phyloP scores from a whole-genome alignment of 2,888 invertebrate species.

The Resseliella maxima region DNA sequence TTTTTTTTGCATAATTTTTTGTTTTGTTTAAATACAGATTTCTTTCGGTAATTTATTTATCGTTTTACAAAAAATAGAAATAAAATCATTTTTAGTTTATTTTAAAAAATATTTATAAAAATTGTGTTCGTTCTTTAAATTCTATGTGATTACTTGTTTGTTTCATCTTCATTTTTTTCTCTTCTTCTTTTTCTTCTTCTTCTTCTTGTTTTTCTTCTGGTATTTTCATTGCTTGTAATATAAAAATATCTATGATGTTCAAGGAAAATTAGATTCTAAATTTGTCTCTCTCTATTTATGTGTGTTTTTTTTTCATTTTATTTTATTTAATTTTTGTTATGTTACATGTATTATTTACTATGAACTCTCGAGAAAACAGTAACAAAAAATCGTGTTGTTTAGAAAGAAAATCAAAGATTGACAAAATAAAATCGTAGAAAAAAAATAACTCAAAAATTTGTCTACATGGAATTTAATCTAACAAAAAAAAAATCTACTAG shows the following conservation, averaged over 20 bases:
- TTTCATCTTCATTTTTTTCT: neutral
- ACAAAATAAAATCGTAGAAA: neutral
- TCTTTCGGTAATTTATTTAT: conserved; percentile 29
- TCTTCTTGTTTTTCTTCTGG: neutral
- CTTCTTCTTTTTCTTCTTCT: neutral
- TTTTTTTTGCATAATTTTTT: neutral
- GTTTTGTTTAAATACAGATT: conserved; percentile 26
- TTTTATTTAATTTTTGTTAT: too few species aligned
- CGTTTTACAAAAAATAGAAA: conserved; percentile 46
- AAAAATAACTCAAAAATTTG: neutral
- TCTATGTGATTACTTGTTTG: conserved; percentile 42
- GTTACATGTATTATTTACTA: conserved; percentile 18
- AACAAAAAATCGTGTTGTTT: neutral
- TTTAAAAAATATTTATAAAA: conserved; percentile 47
- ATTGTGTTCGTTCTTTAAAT: conserved; percentile 43
- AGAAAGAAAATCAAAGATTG: neutral
- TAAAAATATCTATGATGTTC: conserved; percentile 51
- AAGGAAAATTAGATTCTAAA: conserved; percentile 33
- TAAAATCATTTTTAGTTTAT: conserved; percentile 15
- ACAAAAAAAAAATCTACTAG: conserved; percentile 1
- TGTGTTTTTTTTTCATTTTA: neutral
- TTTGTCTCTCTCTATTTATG: neutral
- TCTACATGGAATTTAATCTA: conserved; percentile 2
- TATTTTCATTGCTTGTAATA: conserved; percentile 42
- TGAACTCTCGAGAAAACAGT: neutral